These are phyloP conservation scores for Nephrotoma appendiculata DNA, from an alignment of 2,888 invertebrate genomes.

Conservation along the genomic window DNA sequence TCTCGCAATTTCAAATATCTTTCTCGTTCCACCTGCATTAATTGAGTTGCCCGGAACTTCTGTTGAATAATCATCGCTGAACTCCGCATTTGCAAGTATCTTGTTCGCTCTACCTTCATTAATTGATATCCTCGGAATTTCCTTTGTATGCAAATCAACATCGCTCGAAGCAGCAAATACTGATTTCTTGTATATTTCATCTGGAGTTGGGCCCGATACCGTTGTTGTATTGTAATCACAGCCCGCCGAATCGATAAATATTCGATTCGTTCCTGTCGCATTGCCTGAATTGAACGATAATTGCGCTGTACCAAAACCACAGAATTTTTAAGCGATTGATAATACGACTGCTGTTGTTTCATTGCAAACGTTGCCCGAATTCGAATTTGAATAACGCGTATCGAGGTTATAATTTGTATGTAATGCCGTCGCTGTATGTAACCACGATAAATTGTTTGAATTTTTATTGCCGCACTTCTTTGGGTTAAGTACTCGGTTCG, in stretches of 20 bases:
- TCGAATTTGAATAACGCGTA: conserved; percentile 19
- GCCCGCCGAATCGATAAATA: conserved; percentile 22
- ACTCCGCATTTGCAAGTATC: conserved; percentile 15
- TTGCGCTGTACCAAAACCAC: conserved; percentile 18
- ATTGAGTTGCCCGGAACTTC: conserved; percentile 22
- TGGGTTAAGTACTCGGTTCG: conserved; percentile 11
- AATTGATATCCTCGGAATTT: conserved; percentile 22
- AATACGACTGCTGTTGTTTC: conserved; percentile 16
- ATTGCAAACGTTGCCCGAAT: conserved; percentile 24
- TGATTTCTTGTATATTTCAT: conserved; percentile 15
- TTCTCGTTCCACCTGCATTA: conserved; percentile 21
- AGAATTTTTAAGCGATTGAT: conserved; percentile 15
- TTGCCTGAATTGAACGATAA: conserved; percentile 20
- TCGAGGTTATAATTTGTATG: background rate
- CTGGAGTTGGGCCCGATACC: conserved; percentile 13
- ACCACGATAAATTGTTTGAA: background rate
- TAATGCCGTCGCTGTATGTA: background rate
- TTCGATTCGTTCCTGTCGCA: conserved; percentile 15
- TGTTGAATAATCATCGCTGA: conserved; percentile 25
- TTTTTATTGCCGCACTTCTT: background rate
- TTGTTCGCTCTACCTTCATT: conserved; percentile 14
- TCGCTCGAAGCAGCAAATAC: conserved; percentile 15
- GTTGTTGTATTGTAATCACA: conserved; percentile 28
- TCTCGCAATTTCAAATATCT: conserved; percentile 20
- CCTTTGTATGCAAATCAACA: conserved; percentile 25